Base-by-base conservation (phyloP, 2,888 invertebrate genomes). In the Dicyrtomina minuta region DNA sequence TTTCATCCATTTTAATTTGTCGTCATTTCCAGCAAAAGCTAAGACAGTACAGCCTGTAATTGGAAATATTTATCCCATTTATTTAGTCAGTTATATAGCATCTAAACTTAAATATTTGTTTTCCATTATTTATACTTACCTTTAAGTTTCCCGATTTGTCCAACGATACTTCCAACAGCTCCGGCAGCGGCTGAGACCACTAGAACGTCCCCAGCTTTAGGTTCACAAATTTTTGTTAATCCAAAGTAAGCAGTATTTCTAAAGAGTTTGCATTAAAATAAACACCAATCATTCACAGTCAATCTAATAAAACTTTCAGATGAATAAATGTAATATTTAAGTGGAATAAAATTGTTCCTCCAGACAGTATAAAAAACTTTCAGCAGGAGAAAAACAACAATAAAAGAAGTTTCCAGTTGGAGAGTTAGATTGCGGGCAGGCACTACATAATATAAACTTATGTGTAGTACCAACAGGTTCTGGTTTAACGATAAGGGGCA, bases 211-310 rank as follows among this genome's bases (percentile, higher is more conserved):
- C 89, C 90, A 3, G 84, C 77, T 81, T 89, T 88, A 1, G 90
- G 89, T 71, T 87, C 81, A 74, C 90, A 90, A 70, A 90, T 82
- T 75, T 90, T 88, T 73, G 88, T 81, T 13, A 91, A 82, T 0
- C 91, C 91, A 82, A 90, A 90, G 79, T 89, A 89, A 0, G 90
- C 90, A 1, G 90, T 89, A 77, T 87, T 87, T 26, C 90, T 89
- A 76, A 49, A 33, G 8, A 33, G 33, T 33, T 33, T 33, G 33
- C 90, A 90, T 6, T 39, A 87, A 88, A 1, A 91, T 86, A 1
- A 89, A 87, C n/a, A 91, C n/a, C n/a, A n/a, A n/a, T n/a, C n/a
- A n/a, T n/a, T n/a, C n/a, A n/a, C n/a, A n/a, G n/a, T n/a, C n/a
- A n/a, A n/a, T n/a, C n/a, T n/a, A n/a, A n/a, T n/a, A n/a, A n/a